phyloP scores from a whole-genome alignment of 2,888 invertebrate genomes.

The Gonocerus acuteangulatus region DNA sequence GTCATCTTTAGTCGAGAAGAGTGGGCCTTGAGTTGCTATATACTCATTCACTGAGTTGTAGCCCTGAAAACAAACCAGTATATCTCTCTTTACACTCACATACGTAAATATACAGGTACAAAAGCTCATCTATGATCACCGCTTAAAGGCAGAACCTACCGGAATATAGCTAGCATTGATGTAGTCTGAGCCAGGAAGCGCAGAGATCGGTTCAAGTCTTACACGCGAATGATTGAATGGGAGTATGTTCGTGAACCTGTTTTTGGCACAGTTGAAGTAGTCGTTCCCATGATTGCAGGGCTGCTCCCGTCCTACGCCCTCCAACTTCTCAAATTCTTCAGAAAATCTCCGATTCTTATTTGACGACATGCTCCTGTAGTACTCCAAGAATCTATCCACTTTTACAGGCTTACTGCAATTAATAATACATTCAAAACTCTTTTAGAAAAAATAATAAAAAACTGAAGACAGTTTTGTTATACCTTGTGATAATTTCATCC shows the following conservation, averaged over 20 bases:
- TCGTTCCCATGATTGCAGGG: constrained; percentile 87
- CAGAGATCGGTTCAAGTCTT: constrained; percentile 51
- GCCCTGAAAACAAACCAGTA: no score
- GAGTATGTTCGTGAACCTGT: constrained; percentile 96
- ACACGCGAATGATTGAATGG: constrained; percentile 95
- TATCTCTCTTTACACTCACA: not conserved
- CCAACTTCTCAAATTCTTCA: constrained; percentile 96
- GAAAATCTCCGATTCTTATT: constrained; percentile 96
- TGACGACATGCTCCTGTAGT: constrained; percentile 90
- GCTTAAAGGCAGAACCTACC: no score
- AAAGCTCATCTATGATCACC: no score
- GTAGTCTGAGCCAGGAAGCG: no score
- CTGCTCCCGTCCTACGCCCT: constrained; percentile 88
- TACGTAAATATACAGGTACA: no score
- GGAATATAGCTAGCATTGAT: no score
- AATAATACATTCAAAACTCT: no score
- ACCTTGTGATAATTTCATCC: no score
- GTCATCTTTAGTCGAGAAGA: constrained; percentile 93
- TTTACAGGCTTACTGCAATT: constrained; percentile 65
- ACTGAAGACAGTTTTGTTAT: no score
- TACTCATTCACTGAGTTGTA: constrained; percentile 93
- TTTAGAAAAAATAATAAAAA: no score
- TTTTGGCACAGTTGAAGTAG: constrained; percentile 95
- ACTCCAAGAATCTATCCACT: constrained; percentile 81
- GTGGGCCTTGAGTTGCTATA: constrained; percentile 93